Base-by-base conservation (phyloP, 2,888 invertebrate genomes). In the Athetis lepigone region DNA sequence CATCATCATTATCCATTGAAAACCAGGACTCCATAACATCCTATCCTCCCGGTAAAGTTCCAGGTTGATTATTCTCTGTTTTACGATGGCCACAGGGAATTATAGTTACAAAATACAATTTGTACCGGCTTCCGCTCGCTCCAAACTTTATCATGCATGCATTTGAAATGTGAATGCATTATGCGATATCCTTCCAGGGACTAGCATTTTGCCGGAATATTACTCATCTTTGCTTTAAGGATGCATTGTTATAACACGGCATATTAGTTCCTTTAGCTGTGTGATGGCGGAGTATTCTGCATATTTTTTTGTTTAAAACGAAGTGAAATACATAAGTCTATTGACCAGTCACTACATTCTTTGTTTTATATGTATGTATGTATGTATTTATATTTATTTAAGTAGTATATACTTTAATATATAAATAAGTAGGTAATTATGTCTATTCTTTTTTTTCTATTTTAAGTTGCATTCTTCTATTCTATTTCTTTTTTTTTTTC, bases 81-180 rank as follows among this genome's bases (percentile, higher is more conserved):
- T 75, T 72, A 67, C 52, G 58, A 70, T 61, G 52, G 29, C 80
- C 79, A 57, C 66, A 58, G 78, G 75, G 80, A 69, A 64, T 78
- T 62, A 55, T 63, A 69, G 79, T 75, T 70, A 70, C 61, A 62
- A 66, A 75, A 77, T 73, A 79, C 77, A 73, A 77, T 79, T 80
- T 77, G 65, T 67, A 62, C 65, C 51, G 45, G 69, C 64, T 77
- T 67, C 65, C 66, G 75, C 49, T 76, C 51, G 49, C 61, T 69
- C 39, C 67, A 47, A 79, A 79, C 63, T 79, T 77, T 69, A 67
- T 77, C 71, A 57, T 78, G 63, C 64, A 67, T 77, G 75, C 66
- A 70, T 61, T 66, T 51, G 47, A 79, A 60, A 70, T 66, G 47
- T 43, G 58, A 55, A 74, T 74, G 47, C 51, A 62, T 72, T 70